A percentile compares a stretch with the other conserved stretches of the same genome.
These are phyloP conservation scores for Zeugodacus cucurbitae DNA, from an alignment of 1,140 invertebrate genomes.

Conservation along the genomic window DNA sequence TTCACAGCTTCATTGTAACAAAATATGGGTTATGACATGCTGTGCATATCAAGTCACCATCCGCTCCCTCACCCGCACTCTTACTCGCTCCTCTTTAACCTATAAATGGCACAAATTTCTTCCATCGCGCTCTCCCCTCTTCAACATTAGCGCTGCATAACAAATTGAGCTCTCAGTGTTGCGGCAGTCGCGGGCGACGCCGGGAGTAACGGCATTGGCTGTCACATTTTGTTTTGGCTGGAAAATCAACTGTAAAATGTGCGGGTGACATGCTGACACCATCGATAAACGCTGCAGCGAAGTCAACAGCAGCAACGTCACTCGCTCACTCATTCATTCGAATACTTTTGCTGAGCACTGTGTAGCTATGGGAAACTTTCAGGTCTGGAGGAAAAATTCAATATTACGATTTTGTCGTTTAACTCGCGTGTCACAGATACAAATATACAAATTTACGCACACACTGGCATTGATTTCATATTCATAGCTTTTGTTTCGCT, in stretches of 20 bases:
- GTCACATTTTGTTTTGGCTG: slow-evolving; percentile 40
- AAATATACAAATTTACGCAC: background rate
- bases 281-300: background rate
- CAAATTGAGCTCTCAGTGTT: background rate
- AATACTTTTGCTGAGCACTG: background rate
- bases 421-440: background rate
- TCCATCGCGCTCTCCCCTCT: background rate
- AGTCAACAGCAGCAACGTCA: background rate
- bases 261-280: slow-evolving; percentile 43
- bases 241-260: slow-evolving; percentile 44
- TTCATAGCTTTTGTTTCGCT: background rate
- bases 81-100: background rate
- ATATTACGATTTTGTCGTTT: background rate
- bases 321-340: background rate
- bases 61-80: background rate
- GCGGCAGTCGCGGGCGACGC: background rate
- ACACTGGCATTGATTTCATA: background rate
- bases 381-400: background rate
- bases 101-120: background rate
- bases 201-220: background rate
- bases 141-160: background rate
- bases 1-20: background rate
- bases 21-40: slow-evolving; percentile 16
- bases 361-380: background rate
- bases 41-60: background rate